Base-by-base conservation (phyloP, 2,797 vertebrate species). In the Poecilia wingei region DNA sequence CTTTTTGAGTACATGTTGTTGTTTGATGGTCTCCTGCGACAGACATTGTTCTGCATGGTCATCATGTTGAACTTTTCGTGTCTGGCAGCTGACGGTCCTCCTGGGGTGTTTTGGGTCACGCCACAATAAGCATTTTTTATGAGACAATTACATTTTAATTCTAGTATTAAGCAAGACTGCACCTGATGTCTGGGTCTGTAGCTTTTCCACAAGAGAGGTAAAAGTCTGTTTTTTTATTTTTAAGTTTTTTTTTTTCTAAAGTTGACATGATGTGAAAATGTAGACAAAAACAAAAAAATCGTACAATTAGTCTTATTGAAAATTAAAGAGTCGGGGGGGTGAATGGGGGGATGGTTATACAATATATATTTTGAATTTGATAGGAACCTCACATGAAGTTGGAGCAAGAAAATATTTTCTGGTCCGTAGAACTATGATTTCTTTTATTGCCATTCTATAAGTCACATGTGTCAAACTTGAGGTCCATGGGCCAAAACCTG, bases 1-100 rank as follows among this genome's bases (percentile, higher is more conserved):
- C 84, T 86, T 93, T 72, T 93, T 91, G 86, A 84, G 72, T 79
- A 84, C 61, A 87, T 79, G 85, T 92, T 86, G 79, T 91, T 93
- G 88, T 92, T 79, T 87, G 78, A 91, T 82, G 79, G 72, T 87
- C 85, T 92, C 92, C 88, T 80, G 53, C 85, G 91, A 77, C 85
- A 33, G 75, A 75, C 80, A 77, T 87, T 90, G 84, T 91, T 91
- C 80, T 92, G 88, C 87, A 82, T 88, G 86, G 90, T 94, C 92
- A 94, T 92, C 87, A 14, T 81, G 88, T 86, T 61, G 12, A 89
- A 87, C 81, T 93, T 91, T 84, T 53, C 73, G 84, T 79, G 75
- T 83, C 84, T 92, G 87, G 88, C 92, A 93, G 91, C 89, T 93
- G 93, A 90, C 81, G 88, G 87, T 86, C 85, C 90, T 92, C 90